Conservation (phyloP, 2,888 invertebrate species). For the Netelia fuscicornis region DNA sequence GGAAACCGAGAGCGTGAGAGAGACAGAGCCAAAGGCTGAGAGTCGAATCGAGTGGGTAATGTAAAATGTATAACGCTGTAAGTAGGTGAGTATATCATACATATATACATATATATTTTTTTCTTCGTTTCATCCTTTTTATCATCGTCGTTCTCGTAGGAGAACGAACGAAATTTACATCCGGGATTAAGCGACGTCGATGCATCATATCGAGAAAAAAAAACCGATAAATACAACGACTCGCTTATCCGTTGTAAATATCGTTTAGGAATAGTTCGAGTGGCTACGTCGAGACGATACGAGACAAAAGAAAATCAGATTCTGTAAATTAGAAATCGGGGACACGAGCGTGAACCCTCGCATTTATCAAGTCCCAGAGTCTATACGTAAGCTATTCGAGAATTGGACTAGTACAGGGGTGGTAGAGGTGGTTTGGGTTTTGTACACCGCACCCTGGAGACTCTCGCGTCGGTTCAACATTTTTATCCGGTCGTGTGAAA, state of each 20-base stretch:
- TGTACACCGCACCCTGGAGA: conserved; percentile 72
- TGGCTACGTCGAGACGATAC: conserved; percentile 21
- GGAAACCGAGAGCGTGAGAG: conserved; percentile 29
- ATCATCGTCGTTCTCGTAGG: conserved; percentile 52
- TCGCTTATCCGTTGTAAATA: conserved; percentile 47
- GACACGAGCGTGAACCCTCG: conserved; percentile 70
- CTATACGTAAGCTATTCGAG: conserved; percentile 67
- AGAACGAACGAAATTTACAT: conserved; percentile 76
- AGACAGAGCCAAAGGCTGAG: conserved; percentile 47
- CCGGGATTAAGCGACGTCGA: conserved; percentile 76
- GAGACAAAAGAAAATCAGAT: conserved; percentile 72
- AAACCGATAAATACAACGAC: conserved; percentile 27
- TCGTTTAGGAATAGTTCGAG: conserved; percentile 27
- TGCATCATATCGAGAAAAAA: conserved; percentile 75
- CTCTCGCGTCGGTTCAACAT: conserved; percentile 20
- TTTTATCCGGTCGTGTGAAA: not conserved
- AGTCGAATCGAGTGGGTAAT: conserved; percentile 60
- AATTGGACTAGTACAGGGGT: conserved; percentile 52
- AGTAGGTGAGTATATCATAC: conserved; percentile 31
- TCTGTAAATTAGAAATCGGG: conserved; percentile 78
- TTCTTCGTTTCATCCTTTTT: conserved; percentile 2
- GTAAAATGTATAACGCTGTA: conserved; percentile 69
- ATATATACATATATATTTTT: conserved; percentile 12
- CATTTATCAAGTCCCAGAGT: conserved; percentile 76
- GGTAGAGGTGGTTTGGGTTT: conserved; percentile 25